Evolutionary conservation across 2,113 vertebrate species (phyloP), one percentile per base, ranked within the genome.

Genomic region (Poeciliopsis retropinna): DNA sequence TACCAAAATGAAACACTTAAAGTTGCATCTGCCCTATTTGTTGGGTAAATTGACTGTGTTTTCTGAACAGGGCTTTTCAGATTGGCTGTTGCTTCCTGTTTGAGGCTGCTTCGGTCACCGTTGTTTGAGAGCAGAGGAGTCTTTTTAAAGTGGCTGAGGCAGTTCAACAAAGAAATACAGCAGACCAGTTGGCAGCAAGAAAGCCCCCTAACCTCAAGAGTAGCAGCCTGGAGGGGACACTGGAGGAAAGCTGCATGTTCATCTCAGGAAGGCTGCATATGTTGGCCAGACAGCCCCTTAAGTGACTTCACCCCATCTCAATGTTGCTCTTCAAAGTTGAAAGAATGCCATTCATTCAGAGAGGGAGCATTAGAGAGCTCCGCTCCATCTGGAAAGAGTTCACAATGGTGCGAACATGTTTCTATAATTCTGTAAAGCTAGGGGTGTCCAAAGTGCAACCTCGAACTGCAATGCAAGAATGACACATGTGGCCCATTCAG

Each of bases 161-260:
- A 84, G 85, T 92, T 90, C 82, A 78, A 87, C 72, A 47, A 47
- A 37, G 70, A 88, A 83, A 83, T 92, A 87, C 86, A 86, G 80
- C 65, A 70, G 13, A 87, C 89, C 84, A 89, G 82, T 73, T 92
- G 87, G 83, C 88, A 90, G 87, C 85, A 93, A 92, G 84, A 87
- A 89, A 84, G 79, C 78, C 83, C 25, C 90, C 85, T 80, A 87
- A 88, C 91, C 89, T 85, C 89, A 82, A 86, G 87, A 81, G 78
- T 71, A 22, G 1, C 67, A 75, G 71, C 62, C 62, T 73, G 71
- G 67, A 70, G 65, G 82, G 64, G 27, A 39, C 0, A 15, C 28
- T 54, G 71, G 70, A 70, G 72, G 76, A 60, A 73, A 78, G 65
- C 79, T 71, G 76, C 72, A 82, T 86, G 76, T 80, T 91, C 72